phyloP scores from a whole-genome alignment of 2,113 vertebrate genomes.

The Dipodomys ordii region DNA sequence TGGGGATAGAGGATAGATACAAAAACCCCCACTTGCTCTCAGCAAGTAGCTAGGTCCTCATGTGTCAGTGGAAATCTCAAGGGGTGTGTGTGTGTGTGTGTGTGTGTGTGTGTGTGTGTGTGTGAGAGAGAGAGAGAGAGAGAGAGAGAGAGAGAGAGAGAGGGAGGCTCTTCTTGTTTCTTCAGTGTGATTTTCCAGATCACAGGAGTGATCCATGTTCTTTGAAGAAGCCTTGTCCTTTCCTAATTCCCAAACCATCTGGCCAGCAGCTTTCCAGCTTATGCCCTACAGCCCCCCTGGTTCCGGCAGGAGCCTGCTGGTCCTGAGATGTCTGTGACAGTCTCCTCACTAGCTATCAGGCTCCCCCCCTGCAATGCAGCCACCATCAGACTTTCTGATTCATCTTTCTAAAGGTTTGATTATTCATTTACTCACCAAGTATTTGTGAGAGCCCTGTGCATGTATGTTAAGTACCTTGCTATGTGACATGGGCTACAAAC shows the following conservation, averaged over 20 bases:
- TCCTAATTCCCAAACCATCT: background rate
- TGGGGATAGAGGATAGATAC: background rate
- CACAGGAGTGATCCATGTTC: background rate
- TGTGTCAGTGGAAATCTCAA: background rate
- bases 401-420: background rate
- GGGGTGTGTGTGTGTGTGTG: background rate
- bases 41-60: background rate
- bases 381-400: background rate
- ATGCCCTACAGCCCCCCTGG: background rate
- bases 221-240: conserved; percentile 26
- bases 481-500: background rate
- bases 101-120: too few species aligned
- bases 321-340: background rate
- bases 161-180: background rate
- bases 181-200: conserved; percentile 5
- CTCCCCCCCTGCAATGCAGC: background rate
- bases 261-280: background rate
- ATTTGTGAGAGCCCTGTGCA: background rate
- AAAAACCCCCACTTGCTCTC: background rate
- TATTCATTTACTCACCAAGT: background rate
- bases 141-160: too few species aligned
- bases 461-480: background rate
- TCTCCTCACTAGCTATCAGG: background rate
- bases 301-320: background rate
- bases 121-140: too few species aligned